Percentiles rank a stretch among this genome's conserved stretches.
These are phyloP conservation scores for Drosophila nr. fundita DNA, from an alignment of 2,888 invertebrate species.

Conservation along the genomic window DNA sequence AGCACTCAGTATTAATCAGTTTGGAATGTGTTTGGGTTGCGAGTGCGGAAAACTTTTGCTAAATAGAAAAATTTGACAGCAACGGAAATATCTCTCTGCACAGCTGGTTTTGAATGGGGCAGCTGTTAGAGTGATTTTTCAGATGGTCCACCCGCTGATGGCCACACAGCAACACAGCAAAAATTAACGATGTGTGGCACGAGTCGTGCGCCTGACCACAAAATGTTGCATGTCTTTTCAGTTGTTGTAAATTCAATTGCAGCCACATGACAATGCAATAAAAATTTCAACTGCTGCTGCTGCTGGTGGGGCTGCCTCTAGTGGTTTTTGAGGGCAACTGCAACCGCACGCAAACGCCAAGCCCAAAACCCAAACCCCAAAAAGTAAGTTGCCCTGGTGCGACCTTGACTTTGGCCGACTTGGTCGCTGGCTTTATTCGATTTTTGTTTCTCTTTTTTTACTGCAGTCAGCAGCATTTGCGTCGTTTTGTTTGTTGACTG, in stretches of 20 bases:
- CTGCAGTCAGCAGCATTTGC: conserved; percentile 36
- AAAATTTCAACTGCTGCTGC: conserved; percentile 41
- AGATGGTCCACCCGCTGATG: conserved; percentile 5
- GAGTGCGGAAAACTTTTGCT: conserved; percentile 36
- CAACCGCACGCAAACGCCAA: conserved; percentile 56
- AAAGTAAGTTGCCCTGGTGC: conserved; percentile 44
- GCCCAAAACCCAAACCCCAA: not conserved
- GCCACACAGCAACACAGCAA: not conserved
- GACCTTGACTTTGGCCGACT: conserved; percentile 70
- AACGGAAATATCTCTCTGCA: conserved; percentile 54
- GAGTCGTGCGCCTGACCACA: conserved; percentile 66
- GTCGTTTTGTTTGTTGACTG: conserved; percentile 31
- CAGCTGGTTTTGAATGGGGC: conserved; percentile 1
- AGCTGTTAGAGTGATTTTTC: conserved; percentile 32
- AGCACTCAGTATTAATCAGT: conserved; percentile 45
- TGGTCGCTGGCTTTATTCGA: conserved; percentile 41
- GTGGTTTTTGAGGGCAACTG: conserved; percentile 40
- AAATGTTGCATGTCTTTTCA: conserved; percentile 70
- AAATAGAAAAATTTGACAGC: conserved; percentile 61
- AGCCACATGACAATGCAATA: conserved; percentile 75
- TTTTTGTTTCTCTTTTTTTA: conserved; percentile 12
- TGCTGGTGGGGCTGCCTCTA: not conserved
- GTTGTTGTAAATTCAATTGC: conserved; percentile 66
- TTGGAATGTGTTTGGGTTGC: conserved; percentile 22
- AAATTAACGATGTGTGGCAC: conserved; percentile 45